Base-by-base conservation (phyloP, 2,113 vertebrate genomes). In the Peromyscus californicus region DNA sequence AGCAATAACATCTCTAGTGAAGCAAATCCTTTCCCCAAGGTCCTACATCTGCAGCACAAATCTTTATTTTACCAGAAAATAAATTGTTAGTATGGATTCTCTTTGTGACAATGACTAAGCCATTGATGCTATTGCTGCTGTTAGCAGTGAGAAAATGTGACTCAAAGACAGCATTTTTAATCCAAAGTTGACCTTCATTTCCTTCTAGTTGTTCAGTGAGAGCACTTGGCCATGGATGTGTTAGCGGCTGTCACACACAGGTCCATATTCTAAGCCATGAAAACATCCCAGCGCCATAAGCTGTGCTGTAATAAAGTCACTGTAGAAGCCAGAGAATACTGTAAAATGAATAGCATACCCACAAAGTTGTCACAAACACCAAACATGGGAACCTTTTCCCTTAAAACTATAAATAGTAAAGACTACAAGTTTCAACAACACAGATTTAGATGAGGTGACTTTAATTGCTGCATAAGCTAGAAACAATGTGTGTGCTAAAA, bases 181-280 rank as follows among this genome's bases (percentile, higher is more conserved):
- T 61, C 80, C 36, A 29, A 83, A 88, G 54, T 91, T 94, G 74
- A 82, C 67, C 57, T 82, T 91, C 31, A 57, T 87, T 87, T 91
- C 59, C 83, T 88, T 39, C 16, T 74, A 59, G 17, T 75, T 82
- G 17, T 48, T 82, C 31, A 65, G 2, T 74, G 42, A 45, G 22
- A 65, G 7, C 17, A 31, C 29, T 91, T 80, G 65, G 29, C 29
- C 42, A 72, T 29, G 51, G 22, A 82, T 45, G 45, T 88, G 24
- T 45, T 82, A 67, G 57, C 72, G 91, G 59, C 54, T 17, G 87
- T 24, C n/a, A 67, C n/a, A 45, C 15, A 33, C 4, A 57, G 2
- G 26, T 51, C 36, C n/a, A 59, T 82, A 75, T 10, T 65, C 29
- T 26, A 91, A 42, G 16, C 13, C 83, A 33, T 26, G n/a, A 65